Percentiles rank a stretch among this genome's conserved stretches.
These are phyloP conservation scores for Orchesellides sinensis DNA, from an alignment of 2,888 invertebrate genomes.

Conservation along the genomic window DNA sequence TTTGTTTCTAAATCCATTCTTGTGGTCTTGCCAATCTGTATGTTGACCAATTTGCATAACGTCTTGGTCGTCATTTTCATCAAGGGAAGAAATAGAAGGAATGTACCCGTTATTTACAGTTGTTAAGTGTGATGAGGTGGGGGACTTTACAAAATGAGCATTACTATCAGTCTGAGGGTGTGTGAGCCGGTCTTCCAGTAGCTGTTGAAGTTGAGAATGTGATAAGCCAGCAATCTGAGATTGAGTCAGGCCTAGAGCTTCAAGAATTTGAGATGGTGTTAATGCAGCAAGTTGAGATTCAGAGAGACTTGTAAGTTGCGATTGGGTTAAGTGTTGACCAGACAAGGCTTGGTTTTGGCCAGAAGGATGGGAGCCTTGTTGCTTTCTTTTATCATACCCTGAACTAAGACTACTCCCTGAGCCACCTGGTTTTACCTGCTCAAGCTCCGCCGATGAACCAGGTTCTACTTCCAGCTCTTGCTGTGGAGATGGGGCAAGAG, in stretches of 20 bases:
- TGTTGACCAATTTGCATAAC: constrained; percentile 31
- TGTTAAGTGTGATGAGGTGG: constrained; percentile 20
- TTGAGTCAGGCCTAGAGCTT: no score
- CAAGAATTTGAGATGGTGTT: no score
- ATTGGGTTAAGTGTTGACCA: background rate
- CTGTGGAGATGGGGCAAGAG: background rate
- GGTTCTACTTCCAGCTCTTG: constrained; percentile 20
- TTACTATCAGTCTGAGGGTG: background rate
- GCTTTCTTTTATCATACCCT: background rate
- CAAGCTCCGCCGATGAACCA: background rate
- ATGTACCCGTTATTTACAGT: background rate
- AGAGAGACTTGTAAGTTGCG: background rate
- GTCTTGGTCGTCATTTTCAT: constrained; percentile 12
- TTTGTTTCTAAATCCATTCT: constrained; percentile 38
- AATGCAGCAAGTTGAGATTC: constrained; percentile 2
- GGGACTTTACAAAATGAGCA: constrained; percentile 42
- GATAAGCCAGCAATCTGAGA: no score
- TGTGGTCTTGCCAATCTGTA: background rate
- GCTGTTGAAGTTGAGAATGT: background rate
- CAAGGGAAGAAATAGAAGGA: constrained; percentile 15
- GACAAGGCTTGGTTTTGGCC: no score
- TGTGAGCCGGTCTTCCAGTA: background rate
- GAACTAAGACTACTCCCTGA: background rate
- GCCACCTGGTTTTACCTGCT: constrained; percentile 8
- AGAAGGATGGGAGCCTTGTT: no score